phyloP scores from a whole-genome alignment of 2,888 invertebrate species.

The Melangyna quadrimaculata region DNA sequence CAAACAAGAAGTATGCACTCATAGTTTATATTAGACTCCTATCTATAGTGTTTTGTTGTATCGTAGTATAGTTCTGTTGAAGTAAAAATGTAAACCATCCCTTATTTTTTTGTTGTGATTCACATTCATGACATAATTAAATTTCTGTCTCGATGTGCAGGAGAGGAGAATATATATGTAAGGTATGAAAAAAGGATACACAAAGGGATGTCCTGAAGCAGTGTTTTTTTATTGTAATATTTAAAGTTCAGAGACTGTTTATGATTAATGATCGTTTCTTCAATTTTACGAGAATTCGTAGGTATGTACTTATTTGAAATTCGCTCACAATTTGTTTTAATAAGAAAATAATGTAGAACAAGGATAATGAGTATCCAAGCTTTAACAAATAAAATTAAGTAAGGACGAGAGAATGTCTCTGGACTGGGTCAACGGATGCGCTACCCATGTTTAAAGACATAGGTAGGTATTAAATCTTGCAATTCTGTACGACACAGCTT shows the following conservation, averaged over 20 bases:
- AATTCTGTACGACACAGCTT: too few relatives aligned
- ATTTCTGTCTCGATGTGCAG: neutral
- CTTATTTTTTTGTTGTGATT: neutral
- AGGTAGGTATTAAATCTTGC: too few relatives aligned
- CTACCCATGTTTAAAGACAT: neutral
- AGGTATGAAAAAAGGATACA: neutral
- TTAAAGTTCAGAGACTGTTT: neutral
- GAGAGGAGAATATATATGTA: neutral
- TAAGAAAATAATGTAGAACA: too few relatives aligned
- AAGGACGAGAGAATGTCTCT: neutral
- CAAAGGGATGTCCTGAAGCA: neutral
- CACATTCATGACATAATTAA: neutral
- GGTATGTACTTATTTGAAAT: neutral
- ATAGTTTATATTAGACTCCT: neutral
- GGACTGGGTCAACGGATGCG: neutral
- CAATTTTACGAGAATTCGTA: too few relatives aligned
- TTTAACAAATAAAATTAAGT: neutral
- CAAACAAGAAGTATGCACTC: conserved; percentile 7
- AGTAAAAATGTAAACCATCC: neutral
- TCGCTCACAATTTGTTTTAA: neutral
- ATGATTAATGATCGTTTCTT: neutral
- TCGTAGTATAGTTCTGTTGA: neutral
- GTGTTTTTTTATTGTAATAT: neutral
- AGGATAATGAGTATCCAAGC: too few relatives aligned
- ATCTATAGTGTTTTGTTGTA: neutral